These are phyloP conservation scores for Listrodromus nycthemerus DNA, from an alignment of 2,888 invertebrate genomes.

Conservation along the genomic window DNA sequence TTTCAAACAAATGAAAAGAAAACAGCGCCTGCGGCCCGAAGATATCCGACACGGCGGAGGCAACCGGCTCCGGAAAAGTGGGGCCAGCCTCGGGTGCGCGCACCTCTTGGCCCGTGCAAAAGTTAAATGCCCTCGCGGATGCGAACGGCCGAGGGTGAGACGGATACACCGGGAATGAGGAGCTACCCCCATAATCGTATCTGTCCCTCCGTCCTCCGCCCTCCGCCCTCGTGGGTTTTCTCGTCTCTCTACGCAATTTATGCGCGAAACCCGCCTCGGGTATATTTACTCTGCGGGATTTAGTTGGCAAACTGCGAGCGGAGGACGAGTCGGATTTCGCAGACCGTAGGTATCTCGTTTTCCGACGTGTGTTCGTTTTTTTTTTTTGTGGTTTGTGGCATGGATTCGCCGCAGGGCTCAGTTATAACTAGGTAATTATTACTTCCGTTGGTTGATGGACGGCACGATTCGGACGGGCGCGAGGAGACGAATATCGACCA, in stretches of 20 bases:
- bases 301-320: constrained; percentile 39
- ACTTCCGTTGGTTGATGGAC: background rate
- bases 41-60: constrained; percentile 64
- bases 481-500: no score
- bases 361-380: background rate
- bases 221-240: constrained; percentile 2
- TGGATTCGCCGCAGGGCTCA: background rate
- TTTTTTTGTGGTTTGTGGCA: background rate
- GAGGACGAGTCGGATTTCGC: constrained; percentile 5
- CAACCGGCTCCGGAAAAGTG: background rate
- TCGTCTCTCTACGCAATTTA: constrained; percentile 50
- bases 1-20: constrained; percentile 77
- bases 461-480: background rate
- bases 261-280: constrained; percentile 32
- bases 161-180: constrained; percentile 16
- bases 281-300: constrained; percentile 36
- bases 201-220: background rate
- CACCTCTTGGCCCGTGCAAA: constrained; percentile 39
- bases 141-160: constrained; percentile 18
- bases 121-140: constrained; percentile 58
- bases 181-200: constrained; percentile 34
- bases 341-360: constrained; percentile 27
- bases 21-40: constrained; percentile 71
- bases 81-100: background rate
- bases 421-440: background rate